Conservation (phyloP, 2,888 invertebrate species). For the Hartigia nigra region DNA sequence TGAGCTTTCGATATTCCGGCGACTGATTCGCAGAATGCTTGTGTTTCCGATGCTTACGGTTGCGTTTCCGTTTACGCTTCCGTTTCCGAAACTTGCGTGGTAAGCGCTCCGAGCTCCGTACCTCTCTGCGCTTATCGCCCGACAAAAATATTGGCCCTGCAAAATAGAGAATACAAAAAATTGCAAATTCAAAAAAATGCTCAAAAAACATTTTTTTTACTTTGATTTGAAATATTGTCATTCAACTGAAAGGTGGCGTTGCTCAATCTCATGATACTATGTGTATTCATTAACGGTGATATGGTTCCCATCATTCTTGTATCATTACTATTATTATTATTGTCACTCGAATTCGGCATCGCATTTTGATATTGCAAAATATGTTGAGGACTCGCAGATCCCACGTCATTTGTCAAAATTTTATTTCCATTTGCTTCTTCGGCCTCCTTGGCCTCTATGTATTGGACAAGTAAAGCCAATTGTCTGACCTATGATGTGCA, state of each 20-base stretch:
- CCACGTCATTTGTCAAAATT: slow-evolving; percentile 1
- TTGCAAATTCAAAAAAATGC: too few relatives aligned
- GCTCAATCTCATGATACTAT: slow-evolving; percentile 14
- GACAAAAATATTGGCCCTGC: neutral
- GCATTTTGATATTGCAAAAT: slow-evolving; percentile 30
- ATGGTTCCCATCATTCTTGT: neutral
- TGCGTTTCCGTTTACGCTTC: slow-evolving; percentile 24
- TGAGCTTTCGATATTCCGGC: slow-evolving; percentile 27
- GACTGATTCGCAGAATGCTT: slow-evolving; percentile 20
- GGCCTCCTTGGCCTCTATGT: slow-evolving; percentile 39
- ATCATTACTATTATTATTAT: neutral
- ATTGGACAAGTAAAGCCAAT: slow-evolving; percentile 37
- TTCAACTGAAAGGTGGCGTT: slow-evolving; percentile 11
- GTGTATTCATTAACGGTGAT: slow-evolving; percentile 12
- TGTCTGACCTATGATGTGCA: slow-evolving; percentile 34
- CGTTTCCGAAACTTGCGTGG: neutral
- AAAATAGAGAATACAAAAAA: neutral
- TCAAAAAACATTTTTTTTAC: neutral
- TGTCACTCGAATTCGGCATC: slow-evolving; percentile 10
- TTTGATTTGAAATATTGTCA: neutral
- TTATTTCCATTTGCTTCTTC: slow-evolving; percentile 18
- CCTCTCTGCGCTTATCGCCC: slow-evolving; percentile 8
- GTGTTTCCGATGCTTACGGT: slow-evolving; percentile 14
- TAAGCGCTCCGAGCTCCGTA: neutral
- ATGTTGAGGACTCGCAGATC: slow-evolving; percentile 3